These are phyloP conservation scores for Microplitis demolitor DNA, from an alignment of 1,140 invertebrate genomes.

Conservation along the genomic window DNA sequence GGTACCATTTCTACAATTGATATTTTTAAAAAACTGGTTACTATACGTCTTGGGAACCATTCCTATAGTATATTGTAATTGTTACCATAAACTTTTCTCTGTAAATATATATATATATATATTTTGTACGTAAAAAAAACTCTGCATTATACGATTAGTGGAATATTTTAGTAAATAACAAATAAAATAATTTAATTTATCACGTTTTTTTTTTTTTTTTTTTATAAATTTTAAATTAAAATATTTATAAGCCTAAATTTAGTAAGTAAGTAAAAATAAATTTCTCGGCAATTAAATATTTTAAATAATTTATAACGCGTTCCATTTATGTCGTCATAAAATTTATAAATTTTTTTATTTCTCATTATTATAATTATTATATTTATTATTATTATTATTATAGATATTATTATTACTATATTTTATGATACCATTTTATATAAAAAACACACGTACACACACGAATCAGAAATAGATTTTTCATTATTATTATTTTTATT, in stretches of 20 bases:
- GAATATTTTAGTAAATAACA: background rate
- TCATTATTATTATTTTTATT: slow-evolving; percentile 16
- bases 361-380: background rate
- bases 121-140: background rate
- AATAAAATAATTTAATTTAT: background rate
- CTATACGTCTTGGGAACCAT: no score
- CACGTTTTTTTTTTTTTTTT: no score
- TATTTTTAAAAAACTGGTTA: no score
- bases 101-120: background rate
- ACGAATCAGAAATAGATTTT: slow-evolving; percentile 47
- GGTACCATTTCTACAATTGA: no score
- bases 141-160: background rate
- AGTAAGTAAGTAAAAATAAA: no score
- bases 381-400: background rate
- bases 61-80: no score
- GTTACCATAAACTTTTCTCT: no score
- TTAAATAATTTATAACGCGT: background rate
- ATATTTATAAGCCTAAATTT: no score
- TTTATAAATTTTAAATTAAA: no score
- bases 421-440: slow-evolving; percentile 37
- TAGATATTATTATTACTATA: background rate
- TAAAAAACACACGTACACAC: slow-evolving; percentile 53
- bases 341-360: slow-evolving; percentile 6
- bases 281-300: background rate
- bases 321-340: slow-evolving; percentile 8